A percentile compares a stretch with the other conserved stretches of the same genome.
Conservation (phyloP, 2,113 vertebrate species). For the Mobula hypostoma region DNA sequence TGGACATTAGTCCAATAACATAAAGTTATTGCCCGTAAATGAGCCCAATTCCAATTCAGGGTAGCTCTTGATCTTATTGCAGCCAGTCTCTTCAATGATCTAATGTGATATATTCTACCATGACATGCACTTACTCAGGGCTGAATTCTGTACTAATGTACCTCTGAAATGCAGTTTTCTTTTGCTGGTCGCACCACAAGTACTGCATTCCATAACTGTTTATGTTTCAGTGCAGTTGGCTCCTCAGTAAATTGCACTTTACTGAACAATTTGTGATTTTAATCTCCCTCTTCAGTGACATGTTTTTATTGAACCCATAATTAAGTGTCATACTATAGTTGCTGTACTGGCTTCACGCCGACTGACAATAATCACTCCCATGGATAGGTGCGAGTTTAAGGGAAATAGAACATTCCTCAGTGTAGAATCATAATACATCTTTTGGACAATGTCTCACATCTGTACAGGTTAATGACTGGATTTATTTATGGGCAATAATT, state of each 20-base stretch:
- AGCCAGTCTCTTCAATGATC: not conserved
- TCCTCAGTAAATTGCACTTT: not conserved
- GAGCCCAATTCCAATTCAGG: not conserved
- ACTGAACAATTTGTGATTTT: not conserved
- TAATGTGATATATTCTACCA: not conserved
- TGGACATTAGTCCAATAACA: no score
- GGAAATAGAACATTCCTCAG: not conserved
- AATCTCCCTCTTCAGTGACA: not conserved
- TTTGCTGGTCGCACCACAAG: not conserved
- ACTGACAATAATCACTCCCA: not conserved
- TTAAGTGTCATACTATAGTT: not conserved
- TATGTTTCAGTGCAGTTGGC: not conserved
- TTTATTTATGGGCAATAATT: not conserved
- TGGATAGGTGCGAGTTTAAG: not conserved
- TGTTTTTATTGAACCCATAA: not conserved
- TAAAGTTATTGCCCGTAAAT: not conserved
- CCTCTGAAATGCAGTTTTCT: not conserved
- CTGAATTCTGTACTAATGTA: not conserved
- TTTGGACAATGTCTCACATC: not conserved
- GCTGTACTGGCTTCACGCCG: not conserved
- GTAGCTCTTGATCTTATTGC: not conserved
- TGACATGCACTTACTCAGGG: not conserved
- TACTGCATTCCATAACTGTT: not conserved
- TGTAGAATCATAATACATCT: not conserved
- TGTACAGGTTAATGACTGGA: not conserved